phyloP scores from a whole-genome alignment of 2,797 vertebrate species.

The Rhinichthys osculus region DNA sequence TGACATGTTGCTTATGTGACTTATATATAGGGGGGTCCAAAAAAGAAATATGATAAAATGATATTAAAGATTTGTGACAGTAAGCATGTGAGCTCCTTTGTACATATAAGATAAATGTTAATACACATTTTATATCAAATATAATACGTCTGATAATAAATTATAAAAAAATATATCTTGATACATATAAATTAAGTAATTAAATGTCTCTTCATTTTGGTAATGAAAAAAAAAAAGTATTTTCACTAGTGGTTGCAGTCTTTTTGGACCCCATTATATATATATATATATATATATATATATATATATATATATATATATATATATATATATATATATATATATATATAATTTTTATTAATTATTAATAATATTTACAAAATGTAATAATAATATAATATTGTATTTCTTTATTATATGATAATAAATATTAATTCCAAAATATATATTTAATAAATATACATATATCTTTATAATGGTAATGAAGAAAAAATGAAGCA shows the following conservation, averaged over 20 bases:
- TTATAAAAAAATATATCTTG: neutral
- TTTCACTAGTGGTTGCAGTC: neutral
- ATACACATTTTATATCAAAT: neutral
- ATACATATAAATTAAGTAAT: neutral
- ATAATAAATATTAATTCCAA: neutral
- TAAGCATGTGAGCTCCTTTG: neutral
- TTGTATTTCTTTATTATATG: neutral
- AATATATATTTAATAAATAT: too few species aligned
- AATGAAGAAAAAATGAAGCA: neutral
- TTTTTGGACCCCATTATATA: neutral
- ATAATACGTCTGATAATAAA: neutral
- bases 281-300: too few species aligned
- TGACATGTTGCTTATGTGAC: neutral
- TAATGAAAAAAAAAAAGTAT: neutral
- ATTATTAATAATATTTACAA: neutral
- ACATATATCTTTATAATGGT: neutral
- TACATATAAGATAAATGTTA: neutral
- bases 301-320: too few species aligned
- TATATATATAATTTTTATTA: neutral
- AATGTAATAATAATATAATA: neutral
- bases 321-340: too few species aligned
- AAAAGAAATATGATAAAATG: neutral
- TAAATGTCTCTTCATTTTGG: neutral
- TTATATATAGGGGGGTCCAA: neutral
- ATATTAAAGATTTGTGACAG: neutral